phyloP scores from a whole-genome alignment of 2,888 invertebrate species.

The Hipparchia semele region DNA sequence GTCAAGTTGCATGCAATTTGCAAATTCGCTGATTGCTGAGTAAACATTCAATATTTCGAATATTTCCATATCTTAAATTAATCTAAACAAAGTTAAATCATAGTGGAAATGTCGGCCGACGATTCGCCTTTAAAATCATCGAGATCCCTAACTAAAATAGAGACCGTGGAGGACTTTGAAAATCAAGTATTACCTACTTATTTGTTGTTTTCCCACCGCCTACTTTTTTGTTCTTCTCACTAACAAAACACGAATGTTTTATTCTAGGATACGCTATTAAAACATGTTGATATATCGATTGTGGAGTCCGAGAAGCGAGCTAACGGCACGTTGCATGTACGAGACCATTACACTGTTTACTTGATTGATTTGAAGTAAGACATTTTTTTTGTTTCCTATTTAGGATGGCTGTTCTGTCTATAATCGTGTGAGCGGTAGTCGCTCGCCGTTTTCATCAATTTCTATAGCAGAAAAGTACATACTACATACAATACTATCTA shows the following conservation, averaged over 20 bases:
- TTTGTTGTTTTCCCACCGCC: constrained; percentile 55
- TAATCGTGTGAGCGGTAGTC: not conserved
- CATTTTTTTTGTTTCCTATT: constrained; percentile 49
- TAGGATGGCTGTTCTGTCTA: not conserved
- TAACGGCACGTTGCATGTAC: constrained; percentile 88
- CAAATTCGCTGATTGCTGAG: constrained; percentile 19
- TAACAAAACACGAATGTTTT: constrained; percentile 41
- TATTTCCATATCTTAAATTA: constrained; percentile 14
- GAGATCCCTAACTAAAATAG: constrained; percentile 59
- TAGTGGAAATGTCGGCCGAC: constrained; percentile 46
- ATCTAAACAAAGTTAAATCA: constrained; percentile 21
- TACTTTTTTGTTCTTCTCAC: constrained; percentile 49
- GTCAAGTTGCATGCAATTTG: not conserved
- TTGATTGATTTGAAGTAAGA: constrained; percentile 90
- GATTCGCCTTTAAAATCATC: constrained; percentile 54
- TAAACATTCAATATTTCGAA: constrained; percentile 24
- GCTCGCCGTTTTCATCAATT: not conserved
- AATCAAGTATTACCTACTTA: constrained; percentile 57
- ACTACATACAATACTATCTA: too few species aligned
- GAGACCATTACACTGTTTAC: constrained; percentile 91
- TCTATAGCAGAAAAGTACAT: too few species aligned
- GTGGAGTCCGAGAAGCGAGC: constrained; percentile 90
- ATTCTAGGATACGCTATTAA: constrained; percentile 85
- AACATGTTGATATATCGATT: constrained; percentile 89
- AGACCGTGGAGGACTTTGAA: constrained; percentile 68